Evolutionary conservation across 2,888 invertebrate genomes (phyloP), one percentile per base, ranked within the genome.

Genomic region (Habroteleia sp.): DNA sequence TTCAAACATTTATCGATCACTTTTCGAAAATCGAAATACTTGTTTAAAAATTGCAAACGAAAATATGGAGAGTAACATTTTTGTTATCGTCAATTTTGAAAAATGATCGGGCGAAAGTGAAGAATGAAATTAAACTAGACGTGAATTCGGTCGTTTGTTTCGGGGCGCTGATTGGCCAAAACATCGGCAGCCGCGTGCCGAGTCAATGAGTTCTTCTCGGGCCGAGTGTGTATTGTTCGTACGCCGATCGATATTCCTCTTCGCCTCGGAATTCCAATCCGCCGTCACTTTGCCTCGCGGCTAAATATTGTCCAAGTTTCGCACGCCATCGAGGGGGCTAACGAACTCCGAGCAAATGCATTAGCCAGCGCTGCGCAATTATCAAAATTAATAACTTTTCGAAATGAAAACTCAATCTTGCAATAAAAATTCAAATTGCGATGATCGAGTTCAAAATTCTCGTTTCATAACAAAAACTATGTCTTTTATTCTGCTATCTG

Each of bases 221-320:
- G 37, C 13, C 54, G 54, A 54, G 52, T 41, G 35, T 44, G 63
- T 63, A 72, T 72, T 63, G 56, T 71, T 37, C 35, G 10, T 11
- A 27, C 44, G 35, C 2, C 50, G 68, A 54, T 71, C 58, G 54
- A 72, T 62, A 72, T 72, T 72, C 39, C 62, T 56, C 54, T 65
- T 65, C 52, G 63, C 65, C 65, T 50, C 58, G 65, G 50, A 63
- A 73, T 73, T 58, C 65, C 65, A 52, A 72, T 65, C 37, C 50
- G 46, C 52, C 54, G 71, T 52, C 60, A 69, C 54, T 71, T 69
- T 27, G 68, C 68, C 60, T 60, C 37, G 60, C 68, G 58, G 68
- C 68, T 27, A 60, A 50, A 69, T 58, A 69, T 62, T 52, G 71
- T 74, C 74, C 77, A 79, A 77, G 68, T 79, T 76, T 76, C 73